Conservation (phyloP, 2,888 invertebrate species). For the Ctena decussata region DNA sequence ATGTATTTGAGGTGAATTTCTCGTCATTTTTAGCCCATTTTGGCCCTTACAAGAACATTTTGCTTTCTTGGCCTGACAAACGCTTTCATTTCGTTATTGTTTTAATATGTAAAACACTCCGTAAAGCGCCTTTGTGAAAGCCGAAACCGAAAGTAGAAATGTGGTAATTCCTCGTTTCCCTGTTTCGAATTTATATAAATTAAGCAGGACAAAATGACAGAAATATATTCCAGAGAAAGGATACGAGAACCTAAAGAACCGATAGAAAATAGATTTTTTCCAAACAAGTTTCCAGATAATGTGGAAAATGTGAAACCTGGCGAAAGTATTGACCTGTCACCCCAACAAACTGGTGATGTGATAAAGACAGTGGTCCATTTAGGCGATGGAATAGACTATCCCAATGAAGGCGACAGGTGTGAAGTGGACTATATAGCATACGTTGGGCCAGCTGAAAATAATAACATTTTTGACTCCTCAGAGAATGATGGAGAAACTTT, state of each 20-base stretch:
- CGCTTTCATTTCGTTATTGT: too few relatives aligned
- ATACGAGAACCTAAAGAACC: neutral
- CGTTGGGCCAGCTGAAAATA: slow-evolving; percentile 20
- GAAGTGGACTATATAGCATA: slow-evolving; percentile 37
- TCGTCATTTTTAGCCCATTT: too few relatives aligned
- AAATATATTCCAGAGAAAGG: neutral
- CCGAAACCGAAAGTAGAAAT: neutral
- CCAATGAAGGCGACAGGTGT: slow-evolving; percentile 42
- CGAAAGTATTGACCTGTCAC: slow-evolving; percentile 34
- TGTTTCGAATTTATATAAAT: neutral
- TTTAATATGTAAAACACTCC: too few relatives aligned
- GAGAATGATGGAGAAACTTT: slow-evolving; percentile 92
- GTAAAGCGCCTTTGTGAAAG: too few relatives aligned
- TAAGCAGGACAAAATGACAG: neutral
- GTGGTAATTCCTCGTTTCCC: neutral
- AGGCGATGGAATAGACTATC: slow-evolving; percentile 40
- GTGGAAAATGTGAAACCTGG: slow-evolving; percentile 27
- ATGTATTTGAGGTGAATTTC: too few relatives aligned
- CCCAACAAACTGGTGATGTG: slow-evolving; percentile 38
- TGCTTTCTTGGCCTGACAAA: too few relatives aligned
- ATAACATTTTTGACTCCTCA: slow-evolving; percentile 49
- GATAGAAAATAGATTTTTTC: neutral
- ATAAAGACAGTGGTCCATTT: slow-evolving; percentile 40
- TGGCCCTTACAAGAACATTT: too few relatives aligned
- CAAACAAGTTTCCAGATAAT: neutral